A percentile compares a stretch with the other conserved stretches of the same genome.
These are phyloP conservation scores for Aplocera efformata DNA, from an alignment of 2,888 invertebrate genomes.

Conservation along the genomic window DNA sequence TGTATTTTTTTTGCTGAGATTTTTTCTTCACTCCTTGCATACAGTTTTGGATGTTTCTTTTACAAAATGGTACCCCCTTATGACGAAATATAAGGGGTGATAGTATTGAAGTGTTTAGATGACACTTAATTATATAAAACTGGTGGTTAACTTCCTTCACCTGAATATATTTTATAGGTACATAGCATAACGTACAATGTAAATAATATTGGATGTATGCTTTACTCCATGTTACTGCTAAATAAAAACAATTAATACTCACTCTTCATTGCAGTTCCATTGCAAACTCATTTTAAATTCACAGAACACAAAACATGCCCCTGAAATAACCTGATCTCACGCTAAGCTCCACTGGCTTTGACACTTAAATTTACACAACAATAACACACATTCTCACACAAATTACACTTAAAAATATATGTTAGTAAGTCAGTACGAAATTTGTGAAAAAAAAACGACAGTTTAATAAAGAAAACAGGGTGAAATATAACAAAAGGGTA, in stretches of 20 bases:
- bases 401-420: slow-evolving; percentile 11
- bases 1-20: no score
- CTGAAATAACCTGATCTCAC: slow-evolving; percentile 36
- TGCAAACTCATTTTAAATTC: slow-evolving; percentile 27
- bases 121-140: no score
- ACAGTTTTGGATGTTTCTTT: no score
- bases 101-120: no score
- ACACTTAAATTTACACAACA: slow-evolving; percentile 12
- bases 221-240: no score
- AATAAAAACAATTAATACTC: slow-evolving; percentile 23
- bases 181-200: no score
- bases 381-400: slow-evolving; percentile 5
- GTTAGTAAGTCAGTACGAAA: background rate
- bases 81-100: no score
- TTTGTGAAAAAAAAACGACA: slow-evolving; percentile 17
- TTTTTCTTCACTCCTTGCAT: no score
- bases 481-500: slow-evolving; percentile 38
- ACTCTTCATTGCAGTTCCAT: slow-evolving; percentile 26
- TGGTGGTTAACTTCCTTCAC: no score
- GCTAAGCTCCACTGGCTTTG: slow-evolving; percentile 18
- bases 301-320: slow-evolving; percentile 33
- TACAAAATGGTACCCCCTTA: no score
- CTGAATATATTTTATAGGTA: no score
- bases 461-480: slow-evolving; percentile 52
- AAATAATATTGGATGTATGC: no score